Base-by-base conservation (phyloP, 2,797 vertebrate species). In the Paguma larvata region DNA sequence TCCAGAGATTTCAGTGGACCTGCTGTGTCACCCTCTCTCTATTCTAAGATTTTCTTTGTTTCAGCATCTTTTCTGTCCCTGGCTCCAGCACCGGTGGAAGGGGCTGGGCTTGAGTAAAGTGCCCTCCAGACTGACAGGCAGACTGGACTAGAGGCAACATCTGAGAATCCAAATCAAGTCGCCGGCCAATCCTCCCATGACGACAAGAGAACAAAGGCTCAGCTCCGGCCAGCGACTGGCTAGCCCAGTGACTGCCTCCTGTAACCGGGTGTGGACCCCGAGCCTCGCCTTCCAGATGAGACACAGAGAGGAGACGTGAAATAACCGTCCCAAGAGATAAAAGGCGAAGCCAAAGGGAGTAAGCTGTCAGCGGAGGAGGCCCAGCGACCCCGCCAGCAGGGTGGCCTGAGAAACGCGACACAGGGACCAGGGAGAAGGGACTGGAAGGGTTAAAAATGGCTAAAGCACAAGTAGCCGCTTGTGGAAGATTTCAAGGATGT, bases 401-500 rank as follows among this genome's bases (percentile, higher is more conserved):
- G 11, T 14, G n/a, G 41, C 44, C 72, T 18, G 27, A n/a, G n/a
- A 32, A 14, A 18, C 11, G 34, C 41, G 44, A 15, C 27, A 10
- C 1, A 38, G 59, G 32, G n/a, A 53, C 59, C 16, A 27, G 41
- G 34, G 46, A 95, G 23, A 32, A 38, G 85, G 80, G 38, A 53
- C 12, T 1, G 1, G 9, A 91, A 72, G 68, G 15, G 84, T 93
- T 97, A 91, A 91, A 25, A 53, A 23, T n/a, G 48, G 25, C 75
- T n/a, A 80, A 8, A 86, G 44, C 68, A 59, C 38, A 90, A 85
- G 63, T 34, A 73, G 70, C 30, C 72, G 18, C 77, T 68, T 68
- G 67, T 65, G 72, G 67, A 93, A 41, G 16, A 79, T n/a, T 72
- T 97, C 62, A 48, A 86, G 85, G 63, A 91, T 92, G 34, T 89